A percentile compares a stretch with the other conserved stretches of the same genome.
Evolutionary conservation across 2,888 invertebrate genomes (phyloP).

Genomic region (Himalopsyche tibetana): DNA sequence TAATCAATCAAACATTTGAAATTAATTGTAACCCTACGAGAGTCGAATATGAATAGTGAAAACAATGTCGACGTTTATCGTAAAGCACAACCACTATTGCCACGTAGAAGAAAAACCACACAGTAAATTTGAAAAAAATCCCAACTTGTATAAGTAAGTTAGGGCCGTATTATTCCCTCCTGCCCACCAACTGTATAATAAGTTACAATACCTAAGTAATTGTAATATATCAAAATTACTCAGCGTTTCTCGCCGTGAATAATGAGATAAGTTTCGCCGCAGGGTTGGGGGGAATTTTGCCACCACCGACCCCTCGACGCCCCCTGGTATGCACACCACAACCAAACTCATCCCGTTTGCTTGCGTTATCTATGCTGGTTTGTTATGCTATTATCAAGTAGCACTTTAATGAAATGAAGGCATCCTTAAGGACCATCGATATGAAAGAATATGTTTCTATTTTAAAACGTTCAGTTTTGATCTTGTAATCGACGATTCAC

Average conservation of each 20-base stretch:
- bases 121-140: constrained; percentile 63
- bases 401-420: not conserved
- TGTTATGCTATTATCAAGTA: not conserved
- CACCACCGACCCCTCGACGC: not conserved
- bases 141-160: constrained; percentile 62
- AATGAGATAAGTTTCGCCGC: constrained; percentile 64
- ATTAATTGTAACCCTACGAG: not conserved
- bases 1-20: too few species aligned
- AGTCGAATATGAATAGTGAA: not conserved
- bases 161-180: constrained; percentile 60
- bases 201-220: constrained; percentile 65
- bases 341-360: constrained; percentile 11
- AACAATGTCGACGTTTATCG: not conserved
- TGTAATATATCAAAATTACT: constrained; percentile 66
- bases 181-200: constrained; percentile 66
- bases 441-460: too few species aligned
- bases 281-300: constrained; percentile 42
- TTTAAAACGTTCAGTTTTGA: too few species aligned
- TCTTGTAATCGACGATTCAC: too few species aligned
- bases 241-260: constrained; percentile 65
- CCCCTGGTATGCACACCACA: constrained; percentile 32
- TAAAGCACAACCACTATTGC: not conserved
- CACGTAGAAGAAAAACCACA: constrained; percentile 53
- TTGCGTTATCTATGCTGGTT: constrained; percentile 7
- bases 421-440: not conserved